A percentile compares a stretch with the other conserved stretches of the same genome.
Evolutionary conservation across 1,140 invertebrate species (phyloP).

Genomic region (Meloidogyne chitwoodi): DNA sequence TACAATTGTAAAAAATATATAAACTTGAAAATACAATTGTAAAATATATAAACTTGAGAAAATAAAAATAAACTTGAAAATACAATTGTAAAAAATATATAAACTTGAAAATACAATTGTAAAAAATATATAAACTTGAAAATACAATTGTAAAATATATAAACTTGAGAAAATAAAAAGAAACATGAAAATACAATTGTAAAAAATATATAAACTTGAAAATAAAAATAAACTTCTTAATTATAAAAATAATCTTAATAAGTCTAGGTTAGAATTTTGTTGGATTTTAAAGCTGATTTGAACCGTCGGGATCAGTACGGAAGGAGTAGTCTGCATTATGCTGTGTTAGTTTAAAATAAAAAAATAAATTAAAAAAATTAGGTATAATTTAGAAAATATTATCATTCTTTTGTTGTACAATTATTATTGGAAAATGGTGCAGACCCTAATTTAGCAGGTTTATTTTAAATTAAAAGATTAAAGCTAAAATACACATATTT

Average conservation of each 20-base stretch:
- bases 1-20: not conserved
- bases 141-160: not conserved
- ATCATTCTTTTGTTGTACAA: constrained; percentile 9
- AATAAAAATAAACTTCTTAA: not conserved
- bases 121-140: not conserved
- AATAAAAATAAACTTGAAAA: too few species aligned
- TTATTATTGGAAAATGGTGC: constrained; percentile 14
- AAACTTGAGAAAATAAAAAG: too few species aligned
- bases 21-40: too few species aligned
- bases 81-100: too few species aligned
- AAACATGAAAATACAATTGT: too few species aligned
- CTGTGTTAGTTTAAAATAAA: not conserved
- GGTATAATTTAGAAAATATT: constrained; percentile 19
- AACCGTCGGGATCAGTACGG: constrained; percentile 10
- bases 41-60: too few species aligned
- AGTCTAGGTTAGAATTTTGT: constrained; percentile 3
- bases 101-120: not conserved
- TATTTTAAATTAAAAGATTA: not conserved
- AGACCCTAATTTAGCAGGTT: constrained; percentile 15
- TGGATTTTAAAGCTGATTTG: constrained; percentile 8
- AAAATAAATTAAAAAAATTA: not conserved
- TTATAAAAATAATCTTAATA: not conserved
- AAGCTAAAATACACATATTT: not conserved
- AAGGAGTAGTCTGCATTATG: constrained; percentile 19
- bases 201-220: too few species aligned